Percentiles rank a stretch among this genome's conserved stretches.
phyloP scores from a whole-genome alignment of 2,113 vertebrate genomes.

The Sapayoa aenigma region DNA sequence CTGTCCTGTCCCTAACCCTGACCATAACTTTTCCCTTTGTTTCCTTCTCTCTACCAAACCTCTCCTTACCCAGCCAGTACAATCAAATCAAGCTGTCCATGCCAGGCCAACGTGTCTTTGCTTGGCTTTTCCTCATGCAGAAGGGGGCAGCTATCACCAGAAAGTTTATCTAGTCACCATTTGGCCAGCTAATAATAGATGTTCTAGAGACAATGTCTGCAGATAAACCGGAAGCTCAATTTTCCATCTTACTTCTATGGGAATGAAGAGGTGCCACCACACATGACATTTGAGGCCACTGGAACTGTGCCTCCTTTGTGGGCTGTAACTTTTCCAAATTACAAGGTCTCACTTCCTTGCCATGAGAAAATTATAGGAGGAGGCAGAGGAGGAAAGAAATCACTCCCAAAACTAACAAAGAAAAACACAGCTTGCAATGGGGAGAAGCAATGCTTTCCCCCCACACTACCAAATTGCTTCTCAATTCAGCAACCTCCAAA shows the following conservation, averaged over 20 bases:
- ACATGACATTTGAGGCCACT: constrained; percentile 8
- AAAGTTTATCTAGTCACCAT: not conserved
- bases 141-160: not conserved
- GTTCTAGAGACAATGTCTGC: constrained; percentile 1
- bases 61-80: not conserved
- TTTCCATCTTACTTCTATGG: constrained; percentile 12
- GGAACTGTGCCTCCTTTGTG: constrained; percentile 52
- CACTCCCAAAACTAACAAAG: constrained; percentile 61
- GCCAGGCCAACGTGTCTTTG: not conserved
- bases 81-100: not conserved
- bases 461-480: not conserved
- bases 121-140: not conserved
- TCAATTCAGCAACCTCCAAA: constrained; percentile 12
- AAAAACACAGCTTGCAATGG: constrained; percentile 40
- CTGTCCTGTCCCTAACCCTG: not conserved
- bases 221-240: constrained; percentile 30
- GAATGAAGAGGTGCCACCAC: constrained; percentile 43
- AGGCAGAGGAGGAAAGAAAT: constrained; percentile 39
- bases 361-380: constrained; percentile 61
- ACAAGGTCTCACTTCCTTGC: constrained; percentile 56
- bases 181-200: constrained; percentile 28
- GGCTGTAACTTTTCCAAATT: constrained; percentile 63
- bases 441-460: constrained; percentile 28
- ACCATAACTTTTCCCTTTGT: not conserved
- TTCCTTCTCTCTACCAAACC: not conserved